A percentile compares a stretch with the other conserved stretches of the same genome.
Conservation (phyloP, 2,113 vertebrate species). For the Accipiter cooperii region DNA sequence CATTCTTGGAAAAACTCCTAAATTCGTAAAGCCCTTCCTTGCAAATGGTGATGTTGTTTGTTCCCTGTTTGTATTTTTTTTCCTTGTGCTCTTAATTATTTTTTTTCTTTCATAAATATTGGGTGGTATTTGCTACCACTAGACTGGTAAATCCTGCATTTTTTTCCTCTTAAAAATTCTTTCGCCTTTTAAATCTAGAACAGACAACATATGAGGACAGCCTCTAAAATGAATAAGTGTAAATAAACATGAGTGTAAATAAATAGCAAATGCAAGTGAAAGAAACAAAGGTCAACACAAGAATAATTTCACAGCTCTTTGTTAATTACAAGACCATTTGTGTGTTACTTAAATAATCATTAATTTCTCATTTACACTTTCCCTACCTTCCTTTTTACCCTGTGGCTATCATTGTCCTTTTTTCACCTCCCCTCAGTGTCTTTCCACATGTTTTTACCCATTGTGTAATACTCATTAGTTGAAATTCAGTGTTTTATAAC, state of each 20-base stretch:
- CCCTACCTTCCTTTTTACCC: slow-evolving; percentile 76
- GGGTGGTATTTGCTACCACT: not conserved
- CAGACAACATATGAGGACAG: slow-evolving; percentile 3
- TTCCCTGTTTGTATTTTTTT: not conserved
- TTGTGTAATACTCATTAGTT: slow-evolving; percentile 66
- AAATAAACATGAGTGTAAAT: slow-evolving; percentile 78
- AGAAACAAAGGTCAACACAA: slow-evolving; percentile 79
- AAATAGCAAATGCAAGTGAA: slow-evolving; percentile 73
- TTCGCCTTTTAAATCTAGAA: not conserved
- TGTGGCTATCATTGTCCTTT: slow-evolving; percentile 79
- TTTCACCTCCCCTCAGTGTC: slow-evolving; percentile 73
- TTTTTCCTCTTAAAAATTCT: not conserved
- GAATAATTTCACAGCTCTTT: slow-evolving; percentile 82
- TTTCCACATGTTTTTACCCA: slow-evolving; percentile 71
- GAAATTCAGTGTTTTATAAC: slow-evolving; percentile 65
- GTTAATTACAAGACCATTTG: slow-evolving; percentile 84
- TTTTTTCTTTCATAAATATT: not conserved
- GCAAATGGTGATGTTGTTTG: slow-evolving; percentile 54
- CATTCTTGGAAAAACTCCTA: slow-evolving; percentile 76
- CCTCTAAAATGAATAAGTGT: slow-evolving; percentile 67
- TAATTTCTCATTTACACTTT: slow-evolving; percentile 84
- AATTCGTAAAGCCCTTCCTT: slow-evolving; percentile 73
- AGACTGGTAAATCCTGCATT: not conserved
- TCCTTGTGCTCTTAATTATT: not conserved
- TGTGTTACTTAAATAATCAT: slow-evolving; percentile 84